A percentile compares a stretch with the other conserved stretches of the same genome.
phyloP scores from a whole-genome alignment of 2,888 invertebrate species.

The Nudaria mundana region DNA sequence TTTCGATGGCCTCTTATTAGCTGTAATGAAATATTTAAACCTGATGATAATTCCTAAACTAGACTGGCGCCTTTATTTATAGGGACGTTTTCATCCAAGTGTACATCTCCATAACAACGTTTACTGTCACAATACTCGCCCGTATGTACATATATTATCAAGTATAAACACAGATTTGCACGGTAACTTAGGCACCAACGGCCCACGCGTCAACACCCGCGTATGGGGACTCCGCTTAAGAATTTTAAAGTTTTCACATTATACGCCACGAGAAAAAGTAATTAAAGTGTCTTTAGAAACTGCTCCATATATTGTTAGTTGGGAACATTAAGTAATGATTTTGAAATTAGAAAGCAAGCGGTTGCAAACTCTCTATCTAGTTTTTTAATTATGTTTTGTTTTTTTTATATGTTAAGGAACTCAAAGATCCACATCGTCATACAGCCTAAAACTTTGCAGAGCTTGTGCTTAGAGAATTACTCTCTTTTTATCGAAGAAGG shows the following conservation, averaged over 20 bases:
- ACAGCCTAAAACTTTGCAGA: no score
- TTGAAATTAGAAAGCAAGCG: slow-evolving; percentile 4
- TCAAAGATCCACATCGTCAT: no score
- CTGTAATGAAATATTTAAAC: no score
- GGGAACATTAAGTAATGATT: slow-evolving; percentile 26
- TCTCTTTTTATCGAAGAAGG: no score
- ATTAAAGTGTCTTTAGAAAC: slow-evolving; percentile 39
- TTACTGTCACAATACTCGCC: slow-evolving; percentile 10
- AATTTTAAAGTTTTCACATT: slow-evolving; percentile 73
- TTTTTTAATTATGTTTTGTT: no score
- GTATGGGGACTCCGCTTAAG: slow-evolving; percentile 35
- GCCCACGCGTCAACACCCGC: slow-evolving; percentile 48
- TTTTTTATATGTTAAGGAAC: no score
- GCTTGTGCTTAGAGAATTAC: no score
- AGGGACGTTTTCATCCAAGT: no score
- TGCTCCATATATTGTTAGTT: slow-evolving; percentile 33
- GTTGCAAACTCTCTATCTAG: slow-evolving; percentile 4
- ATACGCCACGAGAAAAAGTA: slow-evolving; percentile 40
- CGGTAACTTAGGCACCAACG: slow-evolving; percentile 65
- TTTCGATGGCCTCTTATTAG: no score
- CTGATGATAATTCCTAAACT: no score
- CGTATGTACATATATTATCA: slow-evolving; percentile 32
- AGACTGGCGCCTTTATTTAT: no score
- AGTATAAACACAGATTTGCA: slow-evolving; percentile 58
- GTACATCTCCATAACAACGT: slow-evolving; percentile 2